Percentiles rank a stretch among this genome's conserved stretches.
phyloP scores from a whole-genome alignment of 2,888 invertebrate genomes.

The Mechanitis mazaeus region DNA sequence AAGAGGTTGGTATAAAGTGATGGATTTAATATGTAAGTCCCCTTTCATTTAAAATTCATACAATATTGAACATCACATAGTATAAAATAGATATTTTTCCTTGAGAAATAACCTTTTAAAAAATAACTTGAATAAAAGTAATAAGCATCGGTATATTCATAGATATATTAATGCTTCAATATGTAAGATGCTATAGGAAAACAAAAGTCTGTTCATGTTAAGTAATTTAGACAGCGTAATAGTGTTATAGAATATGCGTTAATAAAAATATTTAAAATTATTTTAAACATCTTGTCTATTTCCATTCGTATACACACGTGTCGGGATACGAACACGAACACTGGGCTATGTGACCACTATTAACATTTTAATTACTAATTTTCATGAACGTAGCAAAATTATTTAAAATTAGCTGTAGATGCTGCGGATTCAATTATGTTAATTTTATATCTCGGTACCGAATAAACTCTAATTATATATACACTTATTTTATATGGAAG shows the following conservation, averaged over 20 bases:
- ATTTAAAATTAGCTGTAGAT: conserved; percentile 38
- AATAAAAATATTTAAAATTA: not conserved
- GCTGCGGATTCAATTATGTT: conserved; percentile 31
- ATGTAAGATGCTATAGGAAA: too few species aligned
- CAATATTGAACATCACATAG: too few species aligned
- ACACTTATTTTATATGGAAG: not conserved
- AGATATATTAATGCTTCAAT: too few species aligned
- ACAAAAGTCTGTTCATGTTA: too few species aligned
- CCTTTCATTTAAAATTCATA: too few species aligned
- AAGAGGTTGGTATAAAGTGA: conserved; percentile 4
- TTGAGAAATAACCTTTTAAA: too few species aligned
- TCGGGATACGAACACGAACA: not conserved
- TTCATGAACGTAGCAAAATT: conserved; percentile 39
- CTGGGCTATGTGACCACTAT: conserved; percentile 36
- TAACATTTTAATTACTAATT: conserved; percentile 50
- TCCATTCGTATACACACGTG: not conserved
- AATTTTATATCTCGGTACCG: conserved; percentile 21
- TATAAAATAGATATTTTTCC: too few species aligned
- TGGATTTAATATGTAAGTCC: not conserved
- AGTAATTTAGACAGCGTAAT: too few species aligned
- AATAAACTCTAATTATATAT: conserved; percentile 1
- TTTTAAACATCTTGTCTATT: not conserved
- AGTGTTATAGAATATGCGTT: not conserved
- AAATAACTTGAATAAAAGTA: too few species aligned
- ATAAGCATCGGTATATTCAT: too few species aligned